phyloP scores from a whole-genome alignment of 2,888 invertebrate genomes.

The Criorhina ranunculi region DNA sequence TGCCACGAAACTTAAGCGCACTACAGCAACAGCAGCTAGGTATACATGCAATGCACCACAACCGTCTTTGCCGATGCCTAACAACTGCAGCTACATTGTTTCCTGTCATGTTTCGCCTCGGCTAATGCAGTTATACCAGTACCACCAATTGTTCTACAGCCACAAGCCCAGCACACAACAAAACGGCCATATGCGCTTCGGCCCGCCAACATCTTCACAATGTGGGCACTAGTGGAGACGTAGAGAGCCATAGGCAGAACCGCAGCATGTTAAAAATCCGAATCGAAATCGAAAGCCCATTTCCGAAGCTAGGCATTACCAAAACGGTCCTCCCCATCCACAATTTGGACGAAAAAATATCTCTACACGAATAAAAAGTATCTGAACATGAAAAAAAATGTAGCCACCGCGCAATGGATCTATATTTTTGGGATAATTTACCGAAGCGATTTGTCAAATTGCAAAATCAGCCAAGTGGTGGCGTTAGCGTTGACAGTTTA shows the following conservation, averaged over 20 bases:
- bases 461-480: conserved; percentile 39
- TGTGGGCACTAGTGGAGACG: neutral
- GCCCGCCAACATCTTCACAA: conserved; percentile 21
- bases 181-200: conserved; percentile 5
- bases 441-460: conserved; percentile 65
- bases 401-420: conserved; percentile 8
- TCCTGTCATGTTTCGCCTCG: conserved; percentile 71
- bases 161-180: conserved; percentile 24
- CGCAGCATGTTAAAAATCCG: conserved; percentile 52
- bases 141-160: conserved; percentile 59
- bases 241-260: neutral
- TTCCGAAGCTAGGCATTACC: conserved; percentile 43
- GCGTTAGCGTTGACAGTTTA: conserved; percentile 55
- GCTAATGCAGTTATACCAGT: conserved; percentile 63
- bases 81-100: conserved; percentile 70
- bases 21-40: conserved; percentile 28
- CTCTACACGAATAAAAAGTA: conserved; percentile 2
- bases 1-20: conserved; percentile 30
- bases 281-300: conserved; percentile 56
- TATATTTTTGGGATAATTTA: conserved; percentile 57
- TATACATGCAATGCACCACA: conserved; percentile 70
- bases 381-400: conserved; percentile 12
- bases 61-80: conserved; percentile 44
- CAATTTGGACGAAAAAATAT: neutral
- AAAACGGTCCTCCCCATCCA: conserved; percentile 51